phyloP scores from a whole-genome alignment of 1,140 invertebrate species.

The Chionoecetes opilio region DNA sequence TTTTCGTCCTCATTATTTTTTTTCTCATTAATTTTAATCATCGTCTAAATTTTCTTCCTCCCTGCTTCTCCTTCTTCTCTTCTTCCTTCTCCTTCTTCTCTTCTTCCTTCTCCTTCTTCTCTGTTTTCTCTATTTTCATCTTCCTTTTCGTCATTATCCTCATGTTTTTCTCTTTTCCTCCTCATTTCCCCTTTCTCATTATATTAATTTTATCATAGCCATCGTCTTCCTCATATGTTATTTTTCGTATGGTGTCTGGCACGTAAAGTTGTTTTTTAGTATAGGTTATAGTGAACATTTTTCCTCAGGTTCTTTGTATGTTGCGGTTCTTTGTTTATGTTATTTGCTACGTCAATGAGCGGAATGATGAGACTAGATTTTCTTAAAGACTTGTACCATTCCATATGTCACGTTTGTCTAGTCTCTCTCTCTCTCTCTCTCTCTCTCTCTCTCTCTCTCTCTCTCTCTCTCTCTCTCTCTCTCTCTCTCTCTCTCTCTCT shows the following conservation, averaged over 20 bases:
- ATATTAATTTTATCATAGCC: background rate
- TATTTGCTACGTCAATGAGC: too few species aligned
- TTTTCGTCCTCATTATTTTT: background rate
- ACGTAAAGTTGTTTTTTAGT: too few species aligned
- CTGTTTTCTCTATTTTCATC: background rate
- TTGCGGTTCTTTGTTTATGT: too few species aligned
- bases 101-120: background rate
- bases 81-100: background rate
- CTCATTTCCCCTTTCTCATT: too few species aligned
- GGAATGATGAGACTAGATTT: too few species aligned
- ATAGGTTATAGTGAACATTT: too few species aligned
- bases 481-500: constrained; percentile 45
- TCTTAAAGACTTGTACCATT: too few species aligned
- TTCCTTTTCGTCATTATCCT: background rate
- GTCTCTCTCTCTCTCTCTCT: constrained; percentile 43
- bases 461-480: constrained; percentile 46
- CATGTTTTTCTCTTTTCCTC: background rate
- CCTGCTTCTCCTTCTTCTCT: background rate
- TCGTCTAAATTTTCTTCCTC: background rate
- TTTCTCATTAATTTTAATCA: background rate
- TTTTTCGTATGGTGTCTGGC: too few species aligned
- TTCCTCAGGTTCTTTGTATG: too few species aligned
- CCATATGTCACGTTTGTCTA: too few species aligned
- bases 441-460: constrained; percentile 46
- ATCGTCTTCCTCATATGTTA: background rate